Evolutionary conservation across 2,797 vertebrate genomes (phyloP).

Genomic region (Okamejei kenojei): DNA sequence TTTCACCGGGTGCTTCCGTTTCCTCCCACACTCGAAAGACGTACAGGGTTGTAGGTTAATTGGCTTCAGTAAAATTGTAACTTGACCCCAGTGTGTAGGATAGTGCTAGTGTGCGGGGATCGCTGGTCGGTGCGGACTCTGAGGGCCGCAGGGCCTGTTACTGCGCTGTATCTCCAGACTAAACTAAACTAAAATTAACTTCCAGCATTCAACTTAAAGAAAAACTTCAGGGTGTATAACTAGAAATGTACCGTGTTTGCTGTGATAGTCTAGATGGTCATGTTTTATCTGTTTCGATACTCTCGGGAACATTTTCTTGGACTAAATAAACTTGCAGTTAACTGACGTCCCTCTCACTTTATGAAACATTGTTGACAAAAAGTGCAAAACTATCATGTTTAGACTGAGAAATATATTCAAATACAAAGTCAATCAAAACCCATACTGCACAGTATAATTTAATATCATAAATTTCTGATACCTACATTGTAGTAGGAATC

Average conservation of each 20-base stretch:
- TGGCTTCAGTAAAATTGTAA: no score
- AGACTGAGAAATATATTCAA: neutral
- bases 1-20: no score
- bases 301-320: neutral
- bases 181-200: neutral
- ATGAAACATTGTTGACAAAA: neutral
- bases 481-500: neutral
- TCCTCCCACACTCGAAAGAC: no score
- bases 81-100: no score
- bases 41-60: no score
- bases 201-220: slow-evolving; percentile 8
- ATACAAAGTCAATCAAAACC: neutral
- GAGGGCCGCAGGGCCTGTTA: no score
- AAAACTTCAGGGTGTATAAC: neutral
- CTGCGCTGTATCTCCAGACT: no score
- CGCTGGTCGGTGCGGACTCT: no score
- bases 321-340: neutral
- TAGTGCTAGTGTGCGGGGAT: no score
- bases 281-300: neutral
- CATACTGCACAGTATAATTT: neutral
- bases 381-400: neutral
- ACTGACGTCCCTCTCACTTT: neutral
- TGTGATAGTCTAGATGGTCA: neutral
- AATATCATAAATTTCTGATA: neutral
- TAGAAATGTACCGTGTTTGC: slow-evolving; percentile 1